phyloP scores from a whole-genome alignment of 2,113 vertebrate species.

The Nycticryphes semicollaris region DNA sequence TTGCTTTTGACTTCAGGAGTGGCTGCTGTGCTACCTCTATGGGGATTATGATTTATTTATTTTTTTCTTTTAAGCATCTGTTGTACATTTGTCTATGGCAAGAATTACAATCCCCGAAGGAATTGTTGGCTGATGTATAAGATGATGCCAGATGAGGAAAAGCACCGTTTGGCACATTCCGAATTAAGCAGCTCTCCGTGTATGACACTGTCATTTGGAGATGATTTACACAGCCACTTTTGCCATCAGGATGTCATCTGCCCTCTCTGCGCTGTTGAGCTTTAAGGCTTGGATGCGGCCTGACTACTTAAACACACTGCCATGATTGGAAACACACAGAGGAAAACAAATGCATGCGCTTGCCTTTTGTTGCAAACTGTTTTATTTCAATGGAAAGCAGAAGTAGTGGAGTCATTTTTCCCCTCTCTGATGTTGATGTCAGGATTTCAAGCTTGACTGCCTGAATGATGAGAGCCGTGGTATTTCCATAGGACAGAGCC shows the following conservation, averaged over 20 bases:
- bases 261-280: constrained; percentile 15
- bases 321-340: constrained; percentile 40
- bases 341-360: constrained; percentile 23
- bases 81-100: constrained; percentile 58
- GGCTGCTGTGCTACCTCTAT: constrained; percentile 8
- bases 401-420: constrained; percentile 8
- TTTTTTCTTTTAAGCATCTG: constrained; percentile 28
- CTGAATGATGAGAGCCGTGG: background rate
- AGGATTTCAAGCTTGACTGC: constrained; percentile 29
- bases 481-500: constrained; percentile 10
- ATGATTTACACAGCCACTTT: constrained; percentile 48
- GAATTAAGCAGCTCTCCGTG: constrained; percentile 32
- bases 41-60: background rate
- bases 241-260: constrained; percentile 61
- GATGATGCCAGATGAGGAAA: constrained; percentile 63
- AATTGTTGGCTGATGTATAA: constrained; percentile 27
- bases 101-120: constrained; percentile 46
- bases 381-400: constrained; percentile 46
- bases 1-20: background rate
- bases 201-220: constrained; percentile 52
- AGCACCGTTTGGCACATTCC: constrained; percentile 58
- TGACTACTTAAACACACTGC: constrained; percentile 57
- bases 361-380: constrained; percentile 24
- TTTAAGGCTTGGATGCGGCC: constrained; percentile 47
- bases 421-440: constrained; percentile 2